phyloP scores from a whole-genome alignment of 2,797 vertebrate genomes.

The Liparis tanakae region DNA sequence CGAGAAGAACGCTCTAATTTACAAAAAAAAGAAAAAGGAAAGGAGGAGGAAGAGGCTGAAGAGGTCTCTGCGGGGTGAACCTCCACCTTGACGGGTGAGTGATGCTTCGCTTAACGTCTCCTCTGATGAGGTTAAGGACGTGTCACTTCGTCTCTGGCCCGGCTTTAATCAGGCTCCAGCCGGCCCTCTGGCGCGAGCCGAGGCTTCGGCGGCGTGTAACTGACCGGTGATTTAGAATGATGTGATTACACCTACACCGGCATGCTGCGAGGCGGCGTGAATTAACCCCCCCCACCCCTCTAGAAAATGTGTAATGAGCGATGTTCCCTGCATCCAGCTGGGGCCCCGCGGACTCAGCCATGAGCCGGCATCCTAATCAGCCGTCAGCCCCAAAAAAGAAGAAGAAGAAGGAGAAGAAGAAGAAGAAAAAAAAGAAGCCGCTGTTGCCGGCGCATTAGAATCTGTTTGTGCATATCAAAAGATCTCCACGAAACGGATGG shows the following conservation, averaged over 20 bases:
- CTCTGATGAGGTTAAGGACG: constrained; percentile 81
- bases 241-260: constrained; percentile 85
- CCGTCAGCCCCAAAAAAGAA: constrained; percentile 62
- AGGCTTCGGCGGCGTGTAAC: constrained; percentile 66
- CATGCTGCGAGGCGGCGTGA: constrained; percentile 75
- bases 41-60: constrained; percentile 30
- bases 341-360: constrained; percentile 80
- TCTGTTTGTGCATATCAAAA: constrained; percentile 85
- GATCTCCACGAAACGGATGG: constrained; percentile 76
- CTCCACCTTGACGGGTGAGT: constrained; percentile 72
- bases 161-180: constrained; percentile 81
- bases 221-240: constrained; percentile 84
- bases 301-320: constrained; percentile 84
- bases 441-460: constrained; percentile 73
- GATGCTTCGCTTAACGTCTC: constrained; percentile 74
- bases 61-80: constrained; percentile 55
- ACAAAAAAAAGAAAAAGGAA: constrained; percentile 5
- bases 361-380: constrained; percentile 87
- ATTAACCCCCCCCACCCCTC: constrained; percentile 65
- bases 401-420: too few relatives aligned
- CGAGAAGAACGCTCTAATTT: constrained; percentile 70
- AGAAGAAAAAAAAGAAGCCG: constrained; percentile 60
- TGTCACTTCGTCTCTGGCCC: constrained; percentile 76
- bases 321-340: constrained; percentile 85
- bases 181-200: constrained; percentile 68